These are phyloP conservation scores for Microdon myrmicae DNA, from an alignment of 2,888 invertebrate genomes.

Conservation along the genomic window DNA sequence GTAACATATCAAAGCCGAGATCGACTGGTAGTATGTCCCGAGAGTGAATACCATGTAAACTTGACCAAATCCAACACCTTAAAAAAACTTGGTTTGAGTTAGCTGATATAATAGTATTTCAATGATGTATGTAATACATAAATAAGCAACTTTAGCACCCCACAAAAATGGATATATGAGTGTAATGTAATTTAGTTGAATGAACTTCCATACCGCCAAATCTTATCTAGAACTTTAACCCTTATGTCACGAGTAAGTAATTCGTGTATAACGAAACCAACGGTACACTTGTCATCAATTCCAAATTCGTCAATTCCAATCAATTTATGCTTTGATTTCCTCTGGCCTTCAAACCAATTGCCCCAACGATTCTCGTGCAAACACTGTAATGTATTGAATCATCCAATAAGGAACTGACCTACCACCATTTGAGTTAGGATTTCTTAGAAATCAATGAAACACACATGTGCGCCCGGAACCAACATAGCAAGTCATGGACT, in stretches of 20 bases:
- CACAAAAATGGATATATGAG: no score
- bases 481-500: background rate
- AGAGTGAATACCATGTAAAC: slow-evolving; percentile 69
- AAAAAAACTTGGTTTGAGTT: slow-evolving; percentile 3
- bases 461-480: no score
- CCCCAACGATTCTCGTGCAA: slow-evolving; percentile 39
- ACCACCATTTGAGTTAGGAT: slow-evolving; percentile 14
- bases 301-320: slow-evolving; percentile 43
- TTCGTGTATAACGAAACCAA: slow-evolving; percentile 11
- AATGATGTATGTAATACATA: background rate
- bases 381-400: slow-evolving; percentile 29
- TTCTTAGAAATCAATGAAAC: background rate
- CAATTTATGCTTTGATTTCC: slow-evolving; percentile 28
- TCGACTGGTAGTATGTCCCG: slow-evolving; percentile 73
- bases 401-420: slow-evolving; percentile 43
- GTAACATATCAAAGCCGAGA: slow-evolving; percentile 70
- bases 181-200: no score
- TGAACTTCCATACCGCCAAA: no score
- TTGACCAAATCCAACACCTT: slow-evolving; percentile 72
- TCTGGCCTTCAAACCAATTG: slow-evolving; percentile 38
- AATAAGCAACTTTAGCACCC: background rate
- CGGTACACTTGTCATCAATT: slow-evolving; percentile 29
- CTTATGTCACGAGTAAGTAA: slow-evolving; percentile 1
- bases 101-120: background rate
- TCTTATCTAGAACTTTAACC: background rate